Percentiles rank a stretch among this genome's conserved stretches.
Conservation (phyloP, 2,888 invertebrate genomes). For the Brachypalpus laphriformis region DNA sequence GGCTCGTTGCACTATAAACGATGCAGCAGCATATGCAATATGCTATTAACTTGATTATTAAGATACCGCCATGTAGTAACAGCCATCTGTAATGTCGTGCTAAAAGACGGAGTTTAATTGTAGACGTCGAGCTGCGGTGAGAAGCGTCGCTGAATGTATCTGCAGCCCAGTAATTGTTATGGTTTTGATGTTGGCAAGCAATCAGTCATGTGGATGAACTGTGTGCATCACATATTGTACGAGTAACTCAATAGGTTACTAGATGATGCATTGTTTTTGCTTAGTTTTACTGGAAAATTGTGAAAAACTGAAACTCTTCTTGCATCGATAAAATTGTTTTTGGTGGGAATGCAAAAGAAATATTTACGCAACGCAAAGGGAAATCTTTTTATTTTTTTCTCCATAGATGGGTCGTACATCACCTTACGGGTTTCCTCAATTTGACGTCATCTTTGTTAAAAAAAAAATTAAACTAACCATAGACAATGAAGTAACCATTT, state of each 20-base stretch:
- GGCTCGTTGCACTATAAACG: slow-evolving; percentile 11
- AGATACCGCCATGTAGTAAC: slow-evolving; percentile 50
- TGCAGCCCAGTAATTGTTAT: slow-evolving; percentile 48
- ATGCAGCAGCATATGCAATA: slow-evolving; percentile 38
- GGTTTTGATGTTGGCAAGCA: slow-evolving; percentile 45
- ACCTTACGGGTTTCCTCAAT: slow-evolving; percentile 15
- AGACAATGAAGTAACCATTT: slow-evolving; percentile 36
- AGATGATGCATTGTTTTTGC: slow-evolving; percentile 51
- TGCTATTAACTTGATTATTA: slow-evolving; percentile 37
- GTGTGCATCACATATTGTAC: slow-evolving; percentile 8
- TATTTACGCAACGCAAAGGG: slow-evolving; percentile 34
- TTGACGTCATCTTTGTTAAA: slow-evolving; percentile 48
- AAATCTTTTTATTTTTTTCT: neutral
- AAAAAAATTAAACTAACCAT: neutral
- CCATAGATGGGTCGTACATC: slow-evolving; percentile 8
- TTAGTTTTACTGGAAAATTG: neutral
- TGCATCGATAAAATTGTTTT: slow-evolving; percentile 2
- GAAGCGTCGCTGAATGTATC: neutral
- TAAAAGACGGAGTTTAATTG: slow-evolving; percentile 40
- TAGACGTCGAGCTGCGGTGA: neutral
- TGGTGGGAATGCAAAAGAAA: neutral
- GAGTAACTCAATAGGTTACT: slow-evolving; percentile 38
- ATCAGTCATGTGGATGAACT: slow-evolving; percentile 54
- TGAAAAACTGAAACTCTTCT: slow-evolving; percentile 1
- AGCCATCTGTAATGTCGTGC: slow-evolving; percentile 30